These are phyloP conservation scores for Leptogaster cylindrica DNA, from an alignment of 2,888 invertebrate genomes.

Conservation along the genomic window DNA sequence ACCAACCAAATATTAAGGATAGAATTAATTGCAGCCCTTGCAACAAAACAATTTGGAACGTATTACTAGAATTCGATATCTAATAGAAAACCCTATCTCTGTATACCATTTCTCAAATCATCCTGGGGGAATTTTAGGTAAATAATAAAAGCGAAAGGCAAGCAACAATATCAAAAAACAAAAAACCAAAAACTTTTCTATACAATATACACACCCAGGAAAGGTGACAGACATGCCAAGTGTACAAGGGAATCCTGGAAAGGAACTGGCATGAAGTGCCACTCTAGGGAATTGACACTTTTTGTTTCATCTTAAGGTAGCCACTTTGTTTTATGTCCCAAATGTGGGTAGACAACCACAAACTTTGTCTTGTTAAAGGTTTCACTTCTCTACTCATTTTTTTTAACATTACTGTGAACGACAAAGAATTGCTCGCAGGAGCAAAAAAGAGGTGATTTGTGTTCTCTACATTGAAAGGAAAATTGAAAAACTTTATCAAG, in stretches of 20 bases:
- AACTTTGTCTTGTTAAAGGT: neutral
- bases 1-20: slow-evolving; percentile 26
- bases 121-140: neutral
- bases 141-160: neutral
- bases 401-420: neutral
- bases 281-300: slow-evolving; percentile 24
- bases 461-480: neutral
- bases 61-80: neutral
- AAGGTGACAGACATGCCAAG: neutral
- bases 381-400: neutral
- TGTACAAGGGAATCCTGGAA: slow-evolving; percentile 1
- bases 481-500: slow-evolving; percentile 20
- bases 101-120: neutral
- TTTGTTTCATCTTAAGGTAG: slow-evolving; percentile 24
- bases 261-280: slow-evolving; percentile 23
- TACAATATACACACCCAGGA: no score
- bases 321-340: slow-evolving; percentile 32
- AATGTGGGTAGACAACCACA: neutral
- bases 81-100: slow-evolving; percentile 2
- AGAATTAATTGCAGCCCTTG: slow-evolving; percentile 38
- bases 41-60: slow-evolving; percentile 10
- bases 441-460: slow-evolving; percentile 13
- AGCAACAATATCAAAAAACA: neutral
- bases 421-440: neutral
- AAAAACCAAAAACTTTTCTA: no score